Percentiles rank a stretch among this genome's conserved stretches.
Evolutionary conservation across 2,113 vertebrate genomes (phyloP).

Genomic region (Pelmatolapia mariae): DNA sequence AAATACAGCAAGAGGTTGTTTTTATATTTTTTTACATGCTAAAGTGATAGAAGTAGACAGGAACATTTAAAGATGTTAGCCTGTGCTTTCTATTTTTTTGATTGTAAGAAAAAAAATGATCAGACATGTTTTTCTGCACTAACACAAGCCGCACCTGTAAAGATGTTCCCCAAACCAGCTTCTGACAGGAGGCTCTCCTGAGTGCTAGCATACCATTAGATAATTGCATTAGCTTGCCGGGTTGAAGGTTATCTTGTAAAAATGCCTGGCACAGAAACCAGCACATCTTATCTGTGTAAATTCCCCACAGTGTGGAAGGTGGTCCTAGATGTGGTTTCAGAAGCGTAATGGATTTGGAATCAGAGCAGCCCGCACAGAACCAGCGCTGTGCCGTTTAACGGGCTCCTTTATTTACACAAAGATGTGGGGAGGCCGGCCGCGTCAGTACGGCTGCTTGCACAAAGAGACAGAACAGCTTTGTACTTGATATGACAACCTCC

Average conservation of each 20-base stretch:
- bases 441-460: not conserved
- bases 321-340: not conserved
- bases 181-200: not conserved
- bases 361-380: not conserved
- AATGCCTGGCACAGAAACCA: not conserved
- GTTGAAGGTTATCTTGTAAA: not conserved
- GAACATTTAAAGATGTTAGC: not conserved
- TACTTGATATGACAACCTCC: not conserved
- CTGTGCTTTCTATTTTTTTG: not conserved
- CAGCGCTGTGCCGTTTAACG: not conserved
- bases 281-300: not conserved
- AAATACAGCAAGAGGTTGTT: not conserved
- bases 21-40: not conserved
- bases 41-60: not conserved
- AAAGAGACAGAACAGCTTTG: not conserved
- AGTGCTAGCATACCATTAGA: not conserved
- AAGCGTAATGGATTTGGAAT: not conserved
- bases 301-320: not conserved
- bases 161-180: not conserved
- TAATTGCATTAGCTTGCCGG: not conserved
- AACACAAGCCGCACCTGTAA: fast-evolving
- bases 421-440: not conserved
- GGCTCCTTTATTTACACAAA: not conserved
- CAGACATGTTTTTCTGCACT: not conserved
- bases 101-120: not conserved